Conservation (phyloP, 1,140 invertebrate species). For the Nasonia vitripennis region DNA sequence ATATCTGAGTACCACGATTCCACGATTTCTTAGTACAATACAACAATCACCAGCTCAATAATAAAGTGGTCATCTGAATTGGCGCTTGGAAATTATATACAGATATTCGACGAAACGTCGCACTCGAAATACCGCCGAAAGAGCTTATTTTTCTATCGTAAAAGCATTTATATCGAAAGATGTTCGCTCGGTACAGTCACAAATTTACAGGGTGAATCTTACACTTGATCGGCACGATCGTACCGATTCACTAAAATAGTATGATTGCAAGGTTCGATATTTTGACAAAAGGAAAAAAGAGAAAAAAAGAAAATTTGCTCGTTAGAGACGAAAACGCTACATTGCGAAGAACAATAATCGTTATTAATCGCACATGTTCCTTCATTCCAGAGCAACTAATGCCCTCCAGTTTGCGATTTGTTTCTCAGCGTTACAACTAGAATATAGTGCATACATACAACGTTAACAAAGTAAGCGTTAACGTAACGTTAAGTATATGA, state of each 20-base stretch:
- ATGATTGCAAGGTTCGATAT: slow-evolving; percentile 49
- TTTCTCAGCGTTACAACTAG: background rate
- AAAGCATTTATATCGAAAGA: slow-evolving; percentile 1
- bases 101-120: background rate
- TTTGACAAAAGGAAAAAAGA: slow-evolving; percentile 33
- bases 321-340: slow-evolving; percentile 6
- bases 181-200: slow-evolving; percentile 8
- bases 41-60: background rate
- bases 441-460: background rate
- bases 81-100: background rate
- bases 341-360: slow-evolving; percentile 35
- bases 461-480: background rate
- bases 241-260: slow-evolving; percentile 29
- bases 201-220: slow-evolving; percentile 20
- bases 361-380: slow-evolving; percentile 55
- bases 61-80: background rate
- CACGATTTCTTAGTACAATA: background rate
- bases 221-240: background rate
- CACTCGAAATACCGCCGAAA: background rate
- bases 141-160: slow-evolving; percentile 48
- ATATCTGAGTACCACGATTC: slow-evolving; percentile 14
- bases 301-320: slow-evolving; percentile 32
- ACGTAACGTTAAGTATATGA: background rate
- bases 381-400: slow-evolving; percentile 55
- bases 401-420: slow-evolving; percentile 51